A percentile compares a stretch with the other conserved stretches of the same genome.
Evolutionary conservation across 2,888 invertebrate genomes (phyloP).

Genomic region (Dorcus hopei): DNA sequence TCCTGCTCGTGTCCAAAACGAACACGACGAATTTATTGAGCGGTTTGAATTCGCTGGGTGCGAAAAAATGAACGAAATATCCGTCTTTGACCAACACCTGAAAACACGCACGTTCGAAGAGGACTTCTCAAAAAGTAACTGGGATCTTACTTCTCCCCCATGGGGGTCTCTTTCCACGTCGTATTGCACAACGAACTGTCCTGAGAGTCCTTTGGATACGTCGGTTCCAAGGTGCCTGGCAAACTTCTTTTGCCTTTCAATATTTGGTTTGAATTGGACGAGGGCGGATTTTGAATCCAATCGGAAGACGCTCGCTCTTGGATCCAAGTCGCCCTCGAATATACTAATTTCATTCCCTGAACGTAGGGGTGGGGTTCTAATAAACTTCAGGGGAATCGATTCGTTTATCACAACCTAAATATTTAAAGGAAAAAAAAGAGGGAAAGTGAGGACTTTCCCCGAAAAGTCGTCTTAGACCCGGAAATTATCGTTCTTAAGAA

Average conservation of each 20-base stretch:
- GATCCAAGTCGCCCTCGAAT: slow-evolving; percentile 43
- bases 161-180: slow-evolving; percentile 60
- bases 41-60: slow-evolving; percentile 59
- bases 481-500: too few relatives aligned
- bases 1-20: slow-evolving; percentile 73
- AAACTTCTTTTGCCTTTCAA: slow-evolving; percentile 57
- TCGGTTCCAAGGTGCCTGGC: slow-evolving; percentile 46
- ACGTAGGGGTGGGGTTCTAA: slow-evolving; percentile 63
- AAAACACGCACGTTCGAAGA: slow-evolving; percentile 8
- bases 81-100: slow-evolving; percentile 64
- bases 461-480: too few relatives aligned
- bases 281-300: slow-evolving; percentile 34
- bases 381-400: slow-evolving; percentile 56
- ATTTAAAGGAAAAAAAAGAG: too few relatives aligned
- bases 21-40: slow-evolving; percentile 68
- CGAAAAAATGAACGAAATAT: slow-evolving; percentile 74
- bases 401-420: slow-evolving; percentile 47
- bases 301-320: slow-evolving; percentile 36
- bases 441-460: too few relatives aligned
- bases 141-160: slow-evolving; percentile 54
- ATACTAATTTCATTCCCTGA: slow-evolving; percentile 61
- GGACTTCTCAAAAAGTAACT: not conserved
- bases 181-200: slow-evolving; percentile 68
- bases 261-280: slow-evolving; percentile 58
- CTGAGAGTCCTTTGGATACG: slow-evolving; percentile 53